Base-by-base conservation (phyloP, 2,797 vertebrate species). In the Paguma larvata region DNA sequence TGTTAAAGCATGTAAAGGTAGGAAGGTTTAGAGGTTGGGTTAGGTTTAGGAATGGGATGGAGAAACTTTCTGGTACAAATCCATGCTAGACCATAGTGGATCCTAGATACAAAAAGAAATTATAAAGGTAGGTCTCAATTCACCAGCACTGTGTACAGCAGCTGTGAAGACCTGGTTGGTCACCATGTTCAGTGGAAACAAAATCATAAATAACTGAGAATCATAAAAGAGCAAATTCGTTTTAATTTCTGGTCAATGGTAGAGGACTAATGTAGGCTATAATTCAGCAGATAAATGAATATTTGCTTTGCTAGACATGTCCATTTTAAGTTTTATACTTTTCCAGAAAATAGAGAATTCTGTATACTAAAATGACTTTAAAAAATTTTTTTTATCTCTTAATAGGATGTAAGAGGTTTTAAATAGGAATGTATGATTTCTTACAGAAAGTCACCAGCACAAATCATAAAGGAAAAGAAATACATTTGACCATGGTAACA, bases 391-490 rank as follows among this genome's bases (percentile, higher is more conserved):
- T 38, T 80, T 78, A 68, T 86, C 30, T 79, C 51, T 72, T 51
- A 62, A 5, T 89, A 56, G 30, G 34, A 44, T 83, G 30, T 89
- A 94, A 94, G 83, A 41, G 14, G 6, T n/a, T 83, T 63, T 82
- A 73, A 82, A 94, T 83, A 75, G 34, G 15, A 53, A 73, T 21
- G 27, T 94, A 34, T 56, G 56, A 94, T 56, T 65, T 94, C 21
- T 82, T 83, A 62, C 0, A 75, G 62, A 83, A 94, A 75, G 77
- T 75, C 27, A 41, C 19, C 15, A 65, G 85, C 56, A 23, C 30
- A 94, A 15, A 75, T 94, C 56, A 83, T 89, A 65, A 89, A 89
- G 27, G 92, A 82, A 53, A 82, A 53, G 19, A 72, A 82, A 65
- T 53, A 44, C 34, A 70, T 65, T 65, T 89, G 21, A 89, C 56